Percentiles rank a stretch among this genome's conserved stretches.
Evolutionary conservation across 2,888 invertebrate species (phyloP).

Genomic region (Oligia strigilis): DNA sequence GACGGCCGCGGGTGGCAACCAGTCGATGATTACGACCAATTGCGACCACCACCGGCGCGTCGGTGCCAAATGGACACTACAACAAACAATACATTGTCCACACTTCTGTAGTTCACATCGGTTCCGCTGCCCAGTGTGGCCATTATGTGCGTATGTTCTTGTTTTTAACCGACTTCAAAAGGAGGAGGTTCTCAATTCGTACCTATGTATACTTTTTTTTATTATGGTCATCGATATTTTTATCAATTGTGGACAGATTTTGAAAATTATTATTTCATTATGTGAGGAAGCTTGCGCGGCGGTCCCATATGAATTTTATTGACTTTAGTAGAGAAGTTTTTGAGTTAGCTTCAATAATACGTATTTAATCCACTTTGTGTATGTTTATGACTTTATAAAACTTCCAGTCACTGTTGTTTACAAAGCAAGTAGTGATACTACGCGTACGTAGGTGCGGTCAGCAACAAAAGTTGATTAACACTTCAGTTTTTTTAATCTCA

Average conservation of each 20-base stretch:
- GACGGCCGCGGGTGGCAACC: conserved; percentile 19
- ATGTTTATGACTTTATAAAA: too few relatives aligned
- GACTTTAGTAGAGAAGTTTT: neutral
- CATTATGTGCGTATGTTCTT: neutral
- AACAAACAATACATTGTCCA: neutral
- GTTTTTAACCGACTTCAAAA: neutral
- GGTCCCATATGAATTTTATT: neutral
- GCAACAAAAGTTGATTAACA: too few relatives aligned
- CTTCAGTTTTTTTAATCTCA: too few relatives aligned
- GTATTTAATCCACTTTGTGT: neutral
- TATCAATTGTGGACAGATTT: neutral
- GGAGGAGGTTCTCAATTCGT: neutral
- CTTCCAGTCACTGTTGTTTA: neutral
- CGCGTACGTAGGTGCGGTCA: too few relatives aligned
- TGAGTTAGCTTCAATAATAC: neutral
- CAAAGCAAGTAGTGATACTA: neutral
- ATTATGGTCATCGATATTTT: neutral
- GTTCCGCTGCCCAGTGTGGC: neutral
- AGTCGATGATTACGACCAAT: conserved; percentile 4
- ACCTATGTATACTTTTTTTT: neutral
- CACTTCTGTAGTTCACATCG: neutral
- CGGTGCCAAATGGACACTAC: neutral
- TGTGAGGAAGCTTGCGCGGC: neutral
- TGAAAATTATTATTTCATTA: neutral
- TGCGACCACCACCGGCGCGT: neutral